Conservation (phyloP, 2,797 vertebrate species). For the Spinibarbus caldwelli region DNA sequence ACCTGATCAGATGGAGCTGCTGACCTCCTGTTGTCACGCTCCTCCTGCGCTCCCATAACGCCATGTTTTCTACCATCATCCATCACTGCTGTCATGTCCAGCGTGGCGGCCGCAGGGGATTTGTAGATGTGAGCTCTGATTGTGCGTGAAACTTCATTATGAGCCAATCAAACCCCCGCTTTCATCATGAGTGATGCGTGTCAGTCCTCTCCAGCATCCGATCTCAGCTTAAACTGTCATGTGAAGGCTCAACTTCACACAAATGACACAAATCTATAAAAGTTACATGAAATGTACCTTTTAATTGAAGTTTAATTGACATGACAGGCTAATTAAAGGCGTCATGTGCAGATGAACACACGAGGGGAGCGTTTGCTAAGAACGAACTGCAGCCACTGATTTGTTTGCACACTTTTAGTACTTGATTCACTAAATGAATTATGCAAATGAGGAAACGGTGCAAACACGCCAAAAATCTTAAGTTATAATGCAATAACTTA, state of each 20-base stretch:
- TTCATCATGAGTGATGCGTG: constrained; percentile 70
- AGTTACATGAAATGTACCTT: background rate
- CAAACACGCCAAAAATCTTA: background rate
- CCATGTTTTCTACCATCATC: constrained; percentile 66
- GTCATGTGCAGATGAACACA: background rate
- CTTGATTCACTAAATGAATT: background rate
- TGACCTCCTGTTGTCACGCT: constrained; percentile 62
- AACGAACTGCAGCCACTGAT: background rate
- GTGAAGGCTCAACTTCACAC: background rate
- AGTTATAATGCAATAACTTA: background rate
- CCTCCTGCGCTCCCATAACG: constrained; percentile 61
- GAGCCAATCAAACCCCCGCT: constrained; percentile 69
- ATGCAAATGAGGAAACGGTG: background rate
- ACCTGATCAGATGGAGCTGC: constrained; percentile 46
- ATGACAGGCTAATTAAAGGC: background rate
- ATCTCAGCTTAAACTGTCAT: background rate
- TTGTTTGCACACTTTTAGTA: background rate
- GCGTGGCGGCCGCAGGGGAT: constrained; percentile 60
- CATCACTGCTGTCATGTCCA: constrained; percentile 70
- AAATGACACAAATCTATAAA: background rate
- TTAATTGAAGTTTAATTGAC: background rate
- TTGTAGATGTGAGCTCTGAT: constrained; percentile 75
- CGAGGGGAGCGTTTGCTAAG: background rate
- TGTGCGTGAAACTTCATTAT: constrained; percentile 82
- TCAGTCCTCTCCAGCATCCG: constrained; percentile 7